Conservation (phyloP, 2,888 invertebrate species). For the Apocheima hispidaria region DNA sequence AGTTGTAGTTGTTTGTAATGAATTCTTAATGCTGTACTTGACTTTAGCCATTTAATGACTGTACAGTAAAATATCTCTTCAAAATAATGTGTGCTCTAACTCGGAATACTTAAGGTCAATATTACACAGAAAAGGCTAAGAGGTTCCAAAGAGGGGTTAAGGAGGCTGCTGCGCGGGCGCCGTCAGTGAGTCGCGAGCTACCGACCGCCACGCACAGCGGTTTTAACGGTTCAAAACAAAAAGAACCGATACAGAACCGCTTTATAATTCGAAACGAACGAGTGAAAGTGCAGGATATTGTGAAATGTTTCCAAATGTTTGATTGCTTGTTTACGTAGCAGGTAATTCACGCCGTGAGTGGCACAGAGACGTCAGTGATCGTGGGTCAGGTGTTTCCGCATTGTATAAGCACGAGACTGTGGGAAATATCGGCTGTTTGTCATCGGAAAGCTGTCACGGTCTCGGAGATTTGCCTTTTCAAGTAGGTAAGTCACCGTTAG, state of each 20-base stretch:
- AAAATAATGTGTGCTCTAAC: conserved; percentile 7
- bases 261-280: conserved; percentile 42
- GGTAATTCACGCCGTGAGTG: conserved; percentile 30
- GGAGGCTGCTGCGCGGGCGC: conserved; percentile 65
- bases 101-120: background rate
- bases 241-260: conserved; percentile 62
- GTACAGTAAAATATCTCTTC: background rate
- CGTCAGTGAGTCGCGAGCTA: conserved; percentile 65
- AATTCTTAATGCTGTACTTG: no score
- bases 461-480: conserved; percentile 30
- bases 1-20: no score
- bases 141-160: conserved; percentile 58
- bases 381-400: conserved; percentile 37
- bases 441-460: conserved; percentile 33
- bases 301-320: conserved; percentile 50
- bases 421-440: conserved; percentile 36
- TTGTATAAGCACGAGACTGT: conserved; percentile 28
- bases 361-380: conserved; percentile 6
- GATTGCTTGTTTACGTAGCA: conserved; percentile 48
- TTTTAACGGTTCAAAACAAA: conserved; percentile 49
- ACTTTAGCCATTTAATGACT: background rate
- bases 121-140: background rate
- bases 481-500: conserved; percentile 39
- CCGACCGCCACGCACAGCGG: conserved; percentile 30
- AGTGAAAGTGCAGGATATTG: conserved; percentile 76